Evolutionary conservation across 2,888 invertebrate species (phyloP).

Genomic region (Plemyria rubiginata): DNA sequence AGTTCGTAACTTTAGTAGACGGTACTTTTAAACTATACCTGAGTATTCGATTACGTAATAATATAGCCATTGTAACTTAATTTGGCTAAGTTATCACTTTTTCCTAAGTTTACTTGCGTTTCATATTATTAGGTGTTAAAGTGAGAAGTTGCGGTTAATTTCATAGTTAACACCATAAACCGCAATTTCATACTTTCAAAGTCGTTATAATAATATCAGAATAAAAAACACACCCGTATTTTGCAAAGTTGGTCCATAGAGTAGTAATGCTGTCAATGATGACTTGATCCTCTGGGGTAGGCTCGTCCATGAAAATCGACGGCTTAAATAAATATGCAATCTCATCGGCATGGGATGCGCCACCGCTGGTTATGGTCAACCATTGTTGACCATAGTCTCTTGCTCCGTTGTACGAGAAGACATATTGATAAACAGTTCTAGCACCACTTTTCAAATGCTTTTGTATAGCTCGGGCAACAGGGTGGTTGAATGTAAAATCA

Average conservation of each 20-base stretch:
- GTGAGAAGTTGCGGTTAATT: too few relatives aligned
- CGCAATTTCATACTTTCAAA: too few relatives aligned
- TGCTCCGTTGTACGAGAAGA: constrained; percentile 38
- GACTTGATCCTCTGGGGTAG: constrained; percentile 34
- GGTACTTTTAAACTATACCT: too few relatives aligned
- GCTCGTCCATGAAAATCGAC: constrained; percentile 8
- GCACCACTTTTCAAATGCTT: constrained; percentile 30
- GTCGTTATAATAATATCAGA: background rate
- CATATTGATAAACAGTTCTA: constrained; percentile 32
- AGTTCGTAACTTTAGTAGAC: too few relatives aligned
- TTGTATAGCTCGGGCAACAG: constrained; percentile 28
- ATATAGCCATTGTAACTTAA: too few relatives aligned
- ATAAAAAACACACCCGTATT: constrained; percentile 38
- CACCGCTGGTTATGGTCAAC: constrained; percentile 18
- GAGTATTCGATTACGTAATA: too few relatives aligned
- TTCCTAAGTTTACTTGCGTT: too few relatives aligned
- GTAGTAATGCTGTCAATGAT: constrained; percentile 37
- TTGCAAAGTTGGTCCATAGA: constrained; percentile 47
- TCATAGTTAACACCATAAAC: too few relatives aligned
- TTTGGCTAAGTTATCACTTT: too few relatives aligned
- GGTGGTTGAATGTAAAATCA: constrained; percentile 35
- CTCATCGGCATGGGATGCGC: constrained; percentile 40
- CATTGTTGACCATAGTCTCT: constrained; percentile 28
- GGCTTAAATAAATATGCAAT: constrained; percentile 38
- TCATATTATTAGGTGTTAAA: too few relatives aligned